phyloP scores from a whole-genome alignment of 2,113 vertebrate species.

The Astatoreochromis straeleni region DNA sequence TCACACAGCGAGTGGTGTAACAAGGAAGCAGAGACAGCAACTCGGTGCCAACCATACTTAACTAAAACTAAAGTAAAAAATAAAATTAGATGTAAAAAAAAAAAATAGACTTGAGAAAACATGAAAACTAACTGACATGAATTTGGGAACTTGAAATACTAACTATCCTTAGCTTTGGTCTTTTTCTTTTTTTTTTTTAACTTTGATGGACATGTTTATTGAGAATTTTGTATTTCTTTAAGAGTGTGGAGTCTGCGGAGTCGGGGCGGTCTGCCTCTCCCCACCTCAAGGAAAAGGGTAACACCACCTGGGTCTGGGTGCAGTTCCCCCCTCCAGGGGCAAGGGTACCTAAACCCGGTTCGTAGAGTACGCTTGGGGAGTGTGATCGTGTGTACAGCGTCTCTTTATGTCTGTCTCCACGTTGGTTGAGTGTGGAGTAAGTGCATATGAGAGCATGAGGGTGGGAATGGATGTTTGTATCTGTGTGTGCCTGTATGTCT shows the following conservation, averaged over 20 bases:
- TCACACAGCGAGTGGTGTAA: background rate
- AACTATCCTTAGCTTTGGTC: background rate
- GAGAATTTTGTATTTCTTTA: background rate
- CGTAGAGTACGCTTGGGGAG: too few species aligned
- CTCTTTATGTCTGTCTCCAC: too few species aligned
- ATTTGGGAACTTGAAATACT: background rate
- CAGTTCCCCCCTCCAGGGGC: too few species aligned
- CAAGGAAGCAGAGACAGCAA: background rate
- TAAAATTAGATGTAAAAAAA: background rate
- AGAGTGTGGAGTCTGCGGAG: background rate
- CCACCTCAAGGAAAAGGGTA: too few species aligned
- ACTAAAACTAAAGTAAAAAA: background rate
- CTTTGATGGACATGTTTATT: background rate
- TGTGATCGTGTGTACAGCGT: too few species aligned
- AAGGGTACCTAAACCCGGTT: too few species aligned
- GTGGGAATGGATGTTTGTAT: too few species aligned
- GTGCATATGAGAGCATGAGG: too few species aligned
- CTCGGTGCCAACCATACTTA: background rate
- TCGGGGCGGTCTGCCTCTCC: too few species aligned
- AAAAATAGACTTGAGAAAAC: background rate
- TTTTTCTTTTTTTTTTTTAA: fast-evolving
- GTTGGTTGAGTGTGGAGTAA: too few species aligned
- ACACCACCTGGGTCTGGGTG: too few species aligned
- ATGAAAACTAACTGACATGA: background rate
- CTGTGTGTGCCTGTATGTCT: too few species aligned